Base-by-base conservation (phyloP, 2,113 vertebrate species). In the Siniperca chuatsi region DNA sequence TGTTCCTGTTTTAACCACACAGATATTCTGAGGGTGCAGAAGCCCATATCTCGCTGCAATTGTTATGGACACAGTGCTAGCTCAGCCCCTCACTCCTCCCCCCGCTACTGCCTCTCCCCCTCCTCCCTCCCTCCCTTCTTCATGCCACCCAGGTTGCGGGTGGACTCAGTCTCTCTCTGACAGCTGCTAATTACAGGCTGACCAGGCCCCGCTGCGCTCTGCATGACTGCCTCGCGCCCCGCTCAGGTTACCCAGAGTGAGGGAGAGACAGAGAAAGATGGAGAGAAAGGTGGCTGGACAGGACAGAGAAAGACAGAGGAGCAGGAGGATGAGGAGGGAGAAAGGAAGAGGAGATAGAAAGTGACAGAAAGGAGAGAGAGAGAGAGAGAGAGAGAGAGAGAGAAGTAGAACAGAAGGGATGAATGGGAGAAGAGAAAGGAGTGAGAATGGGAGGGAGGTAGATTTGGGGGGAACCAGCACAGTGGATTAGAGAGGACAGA, bases 81-180 rank as follows among this genome's bases (percentile, higher is more conserved):
- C 87, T 91, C 82, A 74, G 89, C 84, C 92, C 81, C 82, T 89
- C 90, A 68, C 82, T 86, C 88, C 90, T 77, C 90, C 87, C 87
- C 62, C 77, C 68, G 1, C 16, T 60, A 58, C 54, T 23, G 78
- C 68, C 66, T 42, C 71, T 2, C 81, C 74, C 84, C 60, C 58
- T n/a, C 46, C 46, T 48, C 40, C 6, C 74, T 10, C 66, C 79
- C 15, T 81, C 61, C 70, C 81, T 75, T 78, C 86, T 90, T 88
- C 92, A 95, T 96, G 94, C 96, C 96, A 96, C 96, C 96, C 96
- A 96, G 95, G 96, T 96, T 95, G 96, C 87, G 93, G 94, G 92
- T 90, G 91, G 90, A 94, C 87, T 96, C 94, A 85, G 92, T 90
- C 95, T 91, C 94, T 93, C 94, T 92, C 93, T 95, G 95, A 96